Evolutionary conservation across 2,113 vertebrate genomes (phyloP).

Genomic region (Ictalurus punctatus): DNA sequence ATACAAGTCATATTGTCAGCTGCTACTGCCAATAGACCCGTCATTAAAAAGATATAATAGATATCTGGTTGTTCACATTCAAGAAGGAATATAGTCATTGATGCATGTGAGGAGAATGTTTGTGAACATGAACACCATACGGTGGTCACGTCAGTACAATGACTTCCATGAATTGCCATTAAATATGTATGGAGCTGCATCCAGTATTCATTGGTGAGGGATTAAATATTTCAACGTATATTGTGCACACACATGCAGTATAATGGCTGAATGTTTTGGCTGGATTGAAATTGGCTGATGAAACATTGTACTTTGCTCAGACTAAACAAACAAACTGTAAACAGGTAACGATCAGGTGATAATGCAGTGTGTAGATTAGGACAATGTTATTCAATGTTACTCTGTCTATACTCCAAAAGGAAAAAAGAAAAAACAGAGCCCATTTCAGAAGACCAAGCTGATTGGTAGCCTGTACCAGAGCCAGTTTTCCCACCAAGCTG

Average conservation of each 20-base stretch:
- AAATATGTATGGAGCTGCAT: neutral
- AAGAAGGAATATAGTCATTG: constrained; percentile 1
- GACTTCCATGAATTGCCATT: neutral
- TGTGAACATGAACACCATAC: neutral
- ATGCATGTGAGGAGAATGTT: neutral
- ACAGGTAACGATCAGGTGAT: neutral
- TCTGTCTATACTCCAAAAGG: neutral
- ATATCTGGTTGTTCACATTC: neutral
- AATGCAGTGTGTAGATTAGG: neutral
- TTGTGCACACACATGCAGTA: neutral
- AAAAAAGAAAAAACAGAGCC: constrained; percentile 24
- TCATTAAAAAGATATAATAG: neutral
- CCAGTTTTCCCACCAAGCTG: neutral
- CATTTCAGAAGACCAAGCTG: constrained; percentile 19
- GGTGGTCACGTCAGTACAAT: neutral
- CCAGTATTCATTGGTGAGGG: neutral
- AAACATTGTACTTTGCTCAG: neutral
- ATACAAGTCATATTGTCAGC: neutral
- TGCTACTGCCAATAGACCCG: neutral
- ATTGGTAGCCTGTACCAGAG: neutral
- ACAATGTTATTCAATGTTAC: neutral
- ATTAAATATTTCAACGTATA: neutral
- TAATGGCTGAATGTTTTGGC: constrained; percentile 2
- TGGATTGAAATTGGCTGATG: neutral
- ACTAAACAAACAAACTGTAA: neutral